Percentiles rank a stretch among this genome's conserved stretches.
These are phyloP conservation scores for Hepsetus odoe DNA, from an alignment of 2,113 vertebrate species.

Conservation along the genomic window DNA sequence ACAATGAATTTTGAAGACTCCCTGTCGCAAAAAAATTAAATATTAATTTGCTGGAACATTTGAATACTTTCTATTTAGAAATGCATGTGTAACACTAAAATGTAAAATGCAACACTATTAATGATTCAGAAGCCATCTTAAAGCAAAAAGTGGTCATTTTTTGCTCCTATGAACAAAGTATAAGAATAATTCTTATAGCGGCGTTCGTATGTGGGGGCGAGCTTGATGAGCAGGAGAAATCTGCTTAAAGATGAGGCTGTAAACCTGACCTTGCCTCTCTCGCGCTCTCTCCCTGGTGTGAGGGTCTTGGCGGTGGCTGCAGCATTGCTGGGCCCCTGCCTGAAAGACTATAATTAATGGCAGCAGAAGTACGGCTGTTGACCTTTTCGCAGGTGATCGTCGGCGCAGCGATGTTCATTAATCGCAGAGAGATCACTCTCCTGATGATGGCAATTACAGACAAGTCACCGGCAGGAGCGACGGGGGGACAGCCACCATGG, in stretches of 20 bases:
- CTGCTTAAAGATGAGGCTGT: neutral
- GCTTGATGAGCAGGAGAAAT: neutral
- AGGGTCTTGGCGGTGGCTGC: constrained; percentile 33
- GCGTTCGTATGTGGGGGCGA: neutral
- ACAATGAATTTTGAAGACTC: neutral
- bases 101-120: neutral
- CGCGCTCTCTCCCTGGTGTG: constrained; percentile 7
- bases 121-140: neutral
- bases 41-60: neutral
- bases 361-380: constrained; percentile 75
- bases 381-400: constrained; percentile 81
- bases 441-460: constrained; percentile 59
- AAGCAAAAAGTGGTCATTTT: neutral
- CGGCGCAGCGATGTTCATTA: constrained; percentile 68
- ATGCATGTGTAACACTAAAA: neutral
- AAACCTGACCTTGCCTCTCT: constrained; percentile 14
- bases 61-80: too few relatives aligned
- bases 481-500: constrained; percentile 40
- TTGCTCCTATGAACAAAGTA: neutral
- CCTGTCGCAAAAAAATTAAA: neutral
- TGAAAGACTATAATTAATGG: constrained; percentile 77
- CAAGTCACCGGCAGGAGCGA: constrained; percentile 48
- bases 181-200: neutral
- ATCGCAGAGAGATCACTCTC: constrained; percentile 76
- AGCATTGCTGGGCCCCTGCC: constrained; percentile 60